These are phyloP conservation scores for Cyclophora albipunctata DNA, from an alignment of 2,888 invertebrate genomes.

Conservation along the genomic window DNA sequence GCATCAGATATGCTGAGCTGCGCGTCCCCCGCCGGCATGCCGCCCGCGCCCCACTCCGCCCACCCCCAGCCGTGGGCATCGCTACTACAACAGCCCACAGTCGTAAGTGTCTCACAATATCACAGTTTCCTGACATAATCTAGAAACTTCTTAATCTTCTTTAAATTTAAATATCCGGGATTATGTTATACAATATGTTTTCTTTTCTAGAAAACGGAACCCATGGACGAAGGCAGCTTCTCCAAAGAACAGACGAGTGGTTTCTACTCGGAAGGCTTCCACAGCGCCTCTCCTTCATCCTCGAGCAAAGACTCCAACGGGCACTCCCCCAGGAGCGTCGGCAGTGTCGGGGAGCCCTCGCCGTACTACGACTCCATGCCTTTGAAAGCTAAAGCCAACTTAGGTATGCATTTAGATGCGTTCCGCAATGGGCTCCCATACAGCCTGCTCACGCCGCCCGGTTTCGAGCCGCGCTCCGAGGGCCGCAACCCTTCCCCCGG, in stretches of 20 bases:
- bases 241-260: constrained; percentile 76
- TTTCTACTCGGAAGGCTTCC: constrained; percentile 77
- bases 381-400: constrained; percentile 61
- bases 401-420: constrained; percentile 58
- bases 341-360: constrained; percentile 53
- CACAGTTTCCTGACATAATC: not conserved
- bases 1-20: constrained; percentile 61
- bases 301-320: constrained; percentile 71
- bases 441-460: constrained; percentile 78
- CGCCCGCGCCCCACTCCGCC: constrained; percentile 49
- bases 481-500: constrained; percentile 50
- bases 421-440: constrained; percentile 70
- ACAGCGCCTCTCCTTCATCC: constrained; percentile 76
- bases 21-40: constrained; percentile 64
- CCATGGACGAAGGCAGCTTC: constrained; percentile 58
- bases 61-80: constrained; percentile 53
- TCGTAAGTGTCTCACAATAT: constrained; percentile 39
- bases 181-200: constrained; percentile 13
- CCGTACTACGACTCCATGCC: constrained; percentile 58
- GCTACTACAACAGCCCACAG: constrained; percentile 47
- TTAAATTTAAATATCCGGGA: not conserved
- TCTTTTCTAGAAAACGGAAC: constrained; percentile 75
- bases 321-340: constrained; percentile 65
- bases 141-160: not conserved
- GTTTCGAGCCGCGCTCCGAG: constrained; percentile 58